Evolutionary conservation across 2,113 vertebrate species (phyloP), one percentile per base, ranked within the genome.

Genomic region (Climacteris rufus): DNA sequence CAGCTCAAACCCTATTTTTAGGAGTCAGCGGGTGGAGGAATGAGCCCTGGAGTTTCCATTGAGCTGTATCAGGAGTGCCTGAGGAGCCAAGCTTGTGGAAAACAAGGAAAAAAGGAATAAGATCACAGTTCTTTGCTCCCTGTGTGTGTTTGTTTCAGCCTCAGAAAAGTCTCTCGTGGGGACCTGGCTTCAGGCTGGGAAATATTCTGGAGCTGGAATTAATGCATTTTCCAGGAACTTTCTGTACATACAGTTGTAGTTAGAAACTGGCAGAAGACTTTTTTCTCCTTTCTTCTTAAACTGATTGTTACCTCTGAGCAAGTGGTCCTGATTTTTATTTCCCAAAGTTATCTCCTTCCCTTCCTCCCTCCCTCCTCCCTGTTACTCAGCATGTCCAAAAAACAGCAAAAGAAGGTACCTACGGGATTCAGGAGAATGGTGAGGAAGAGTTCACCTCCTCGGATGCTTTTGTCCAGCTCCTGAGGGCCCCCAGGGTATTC

Each of bases 351-450:
- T 60, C 13, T 72, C 45, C 39, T 42, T 50, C 47, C 16, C 11
- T 60, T 9, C 25, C 22, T 20, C n/a, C 50, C 40, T 87, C 7
- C 42, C 35, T 74, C 81, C 19, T 30, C 40, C 54, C 50, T 4
- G 2, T 47, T 30, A 30, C 35, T 22, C 66, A 33, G 11, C 30
- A 9, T 11, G 12, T n/a, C 30, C 10, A 4, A 74, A 85, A 54
- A 71, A 28, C 9, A 91, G 44, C 12, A 56, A 76, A 77, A 76
- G 25, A 39, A 69, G 93, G 57, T 94, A 99, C 99, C 97, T 98
- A 99, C 99, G 3, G 99, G 99, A 90, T 99, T 99, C 77, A 99
- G 98, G 44, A 99, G 99, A 74, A 99, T 97, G 23, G 99, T 99
- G 87, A 99, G 98, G 94, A 99, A 99, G 75, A 99, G 99, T 98